Evolutionary conservation across 1,140 invertebrate species (phyloP), one percentile per base, ranked within the genome.

Genomic region (Monochamus saltuarius): DNA sequence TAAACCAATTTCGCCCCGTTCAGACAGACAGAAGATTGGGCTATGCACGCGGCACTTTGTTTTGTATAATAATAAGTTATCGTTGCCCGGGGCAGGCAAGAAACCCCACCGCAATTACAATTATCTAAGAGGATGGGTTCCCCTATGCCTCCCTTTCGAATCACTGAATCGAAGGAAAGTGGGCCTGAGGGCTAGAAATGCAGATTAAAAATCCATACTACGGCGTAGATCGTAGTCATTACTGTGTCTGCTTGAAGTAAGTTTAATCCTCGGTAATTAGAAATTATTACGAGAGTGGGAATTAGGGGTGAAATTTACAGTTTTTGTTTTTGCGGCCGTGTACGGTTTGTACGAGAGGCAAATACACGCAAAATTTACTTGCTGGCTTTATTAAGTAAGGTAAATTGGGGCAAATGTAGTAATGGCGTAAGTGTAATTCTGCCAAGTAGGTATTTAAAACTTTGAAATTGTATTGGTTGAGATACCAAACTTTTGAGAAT

Each of bases 151-250:
- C 53, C 46, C 53, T 55, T 55, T 40, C 42, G 53, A 55, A 45
- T 55, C 46, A 36, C 36, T 55, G 39, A 55, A 55, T 55, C 36
- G 53, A 55, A 43, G 40, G 53, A 43, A 43, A n/a, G n/a, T n/a
- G n/a, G n/a, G 53, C 53, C 53, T 43, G 43, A n/a, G 39, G 53
- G 53, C 53, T 40, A 42, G 53, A 55, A 42, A 36, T 45, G 40
- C 46, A 55, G 53, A 55, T 55, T 55, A 55, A 55, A 55, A 55
- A 55, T 55, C 53, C 53, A 55, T 55, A 55, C 53, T 55, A 40
- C 16, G 46, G 36, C 53, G 43, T 45, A 35, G 34, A 40, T 43
- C 53, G 35, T 43, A 29, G 40, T 55, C 39, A 43, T 43, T 40
- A 55, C 53, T 45, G 13, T 55, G 53, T 55, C 53, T 55, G 40